These are phyloP conservation scores for Drosophila bocki DNA, from an alignment of 1,140 invertebrate species.

Conservation along the genomic window DNA sequence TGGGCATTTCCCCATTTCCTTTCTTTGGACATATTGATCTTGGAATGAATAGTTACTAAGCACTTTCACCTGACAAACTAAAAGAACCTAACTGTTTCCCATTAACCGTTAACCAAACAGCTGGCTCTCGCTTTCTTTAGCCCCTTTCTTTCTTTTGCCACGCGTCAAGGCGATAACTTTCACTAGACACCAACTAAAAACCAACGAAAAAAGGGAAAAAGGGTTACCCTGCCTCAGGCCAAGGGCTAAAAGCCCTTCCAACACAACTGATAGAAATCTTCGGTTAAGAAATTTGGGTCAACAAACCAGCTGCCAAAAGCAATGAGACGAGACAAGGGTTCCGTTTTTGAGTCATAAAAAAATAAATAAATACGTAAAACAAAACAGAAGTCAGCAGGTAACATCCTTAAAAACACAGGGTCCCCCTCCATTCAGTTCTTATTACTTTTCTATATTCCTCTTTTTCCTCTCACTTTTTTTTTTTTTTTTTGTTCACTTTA, in stretches of 20 bases:
- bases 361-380: slow-evolving; percentile 11
- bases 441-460: slow-evolving; percentile 8
- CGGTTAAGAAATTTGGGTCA: slow-evolving; percentile 56
- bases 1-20: slow-evolving; percentile 13
- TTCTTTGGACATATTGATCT: slow-evolving; percentile 8
- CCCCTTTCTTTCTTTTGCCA: slow-evolving; percentile 8
- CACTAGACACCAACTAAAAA: slow-evolving; percentile 1
- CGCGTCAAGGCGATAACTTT: slow-evolving; percentile 40
- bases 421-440: background rate
- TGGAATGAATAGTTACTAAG: background rate
- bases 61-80: slow-evolving; percentile 27
- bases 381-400: slow-evolving; percentile 53
- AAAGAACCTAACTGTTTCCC: slow-evolving; percentile 34
- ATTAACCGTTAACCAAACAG: slow-evolving; percentile 34
- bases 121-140: slow-evolving; percentile 13
- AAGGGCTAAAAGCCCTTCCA: slow-evolving; percentile 6
- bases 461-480: background rate
- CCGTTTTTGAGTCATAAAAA: slow-evolving; percentile 18
- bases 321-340: slow-evolving; percentile 45
- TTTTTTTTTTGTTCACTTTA: slow-evolving; percentile 21
- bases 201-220: slow-evolving; percentile 20
- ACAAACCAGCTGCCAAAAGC: slow-evolving; percentile 55
- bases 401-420: slow-evolving; percentile 21
- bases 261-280: slow-evolving; percentile 55
- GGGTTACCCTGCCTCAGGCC: slow-evolving; percentile 24